Evolutionary conservation across 2,888 invertebrate genomes (phyloP).

Genomic region (Lissocephala sabroskyi): DNA sequence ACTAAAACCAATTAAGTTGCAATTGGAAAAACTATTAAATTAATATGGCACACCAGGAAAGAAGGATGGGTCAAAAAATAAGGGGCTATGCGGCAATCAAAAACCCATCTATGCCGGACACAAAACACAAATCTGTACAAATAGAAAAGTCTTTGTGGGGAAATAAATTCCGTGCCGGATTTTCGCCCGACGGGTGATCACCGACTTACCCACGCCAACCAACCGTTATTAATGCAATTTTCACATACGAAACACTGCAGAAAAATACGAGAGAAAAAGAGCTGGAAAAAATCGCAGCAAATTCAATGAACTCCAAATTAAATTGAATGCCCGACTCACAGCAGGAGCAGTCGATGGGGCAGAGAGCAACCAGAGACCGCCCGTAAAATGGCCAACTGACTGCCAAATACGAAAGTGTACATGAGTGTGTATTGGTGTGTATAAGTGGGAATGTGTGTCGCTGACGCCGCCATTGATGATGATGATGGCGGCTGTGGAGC

Average conservation of each 20-base stretch:
- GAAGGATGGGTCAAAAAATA: conserved; percentile 8
- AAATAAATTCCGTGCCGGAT: too few species aligned
- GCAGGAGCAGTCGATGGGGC: conserved; percentile 2
- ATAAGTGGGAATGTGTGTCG: conserved; percentile 8
- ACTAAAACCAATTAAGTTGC: conserved; percentile 55
- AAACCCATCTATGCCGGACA: conserved; percentile 42
- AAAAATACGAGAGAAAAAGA: not conserved
- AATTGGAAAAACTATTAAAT: conserved; percentile 49
- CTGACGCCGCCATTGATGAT: conserved; percentile 7
- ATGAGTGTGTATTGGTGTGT: not conserved
- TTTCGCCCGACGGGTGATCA: too few species aligned
- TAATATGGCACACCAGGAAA: conserved; percentile 15
- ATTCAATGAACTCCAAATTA: conserved; percentile 64
- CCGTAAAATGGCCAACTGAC: not conserved
- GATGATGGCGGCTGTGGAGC: not conserved
- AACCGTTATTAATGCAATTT: conserved; percentile 42
- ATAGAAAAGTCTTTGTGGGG: too few species aligned
- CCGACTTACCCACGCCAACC: not conserved
- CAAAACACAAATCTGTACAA: conserved; percentile 11
- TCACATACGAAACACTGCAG: conserved; percentile 17
- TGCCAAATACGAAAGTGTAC: not conserved
- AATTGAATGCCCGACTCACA: conserved; percentile 29
- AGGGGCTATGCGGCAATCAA: conserved; percentile 58
- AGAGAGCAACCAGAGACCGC: not conserved
- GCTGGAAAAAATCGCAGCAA: conserved; percentile 45